Evolutionary conservation across 2,113 vertebrate genomes (phyloP).

Genomic region (Cochlearius cochlearius): DNA sequence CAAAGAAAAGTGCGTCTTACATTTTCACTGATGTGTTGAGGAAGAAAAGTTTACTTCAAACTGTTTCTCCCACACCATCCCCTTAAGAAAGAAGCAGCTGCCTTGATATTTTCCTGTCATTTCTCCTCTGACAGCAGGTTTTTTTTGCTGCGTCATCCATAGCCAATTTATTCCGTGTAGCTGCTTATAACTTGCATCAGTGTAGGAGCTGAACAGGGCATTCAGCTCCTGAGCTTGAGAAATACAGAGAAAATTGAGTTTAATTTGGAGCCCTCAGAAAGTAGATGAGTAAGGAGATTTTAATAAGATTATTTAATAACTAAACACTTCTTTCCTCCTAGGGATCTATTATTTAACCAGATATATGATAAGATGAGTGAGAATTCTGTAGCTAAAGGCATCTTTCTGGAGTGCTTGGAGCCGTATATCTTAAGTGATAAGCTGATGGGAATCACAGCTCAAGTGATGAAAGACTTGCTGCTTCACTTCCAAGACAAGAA

Average conservation of each 20-base stretch:
- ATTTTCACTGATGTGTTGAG: neutral
- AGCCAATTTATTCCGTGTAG: neutral
- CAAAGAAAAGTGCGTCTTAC: neutral
- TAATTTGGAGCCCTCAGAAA: neutral
- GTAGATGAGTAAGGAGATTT: neutral
- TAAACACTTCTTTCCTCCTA: conserved; percentile 36
- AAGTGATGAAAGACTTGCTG: conserved; percentile 93
- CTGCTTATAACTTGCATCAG: neutral
- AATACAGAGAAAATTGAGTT: neutral
- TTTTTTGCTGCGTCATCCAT: neutral
- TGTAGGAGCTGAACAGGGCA: neutral
- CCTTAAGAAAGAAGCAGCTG: neutral
- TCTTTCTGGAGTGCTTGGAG: conserved; percentile 93
- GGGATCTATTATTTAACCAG: conserved; percentile 93
- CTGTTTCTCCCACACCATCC: neutral
- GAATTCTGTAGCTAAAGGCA: conserved; percentile 90
- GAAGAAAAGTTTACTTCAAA: neutral
- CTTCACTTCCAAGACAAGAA: conserved; percentile 92
- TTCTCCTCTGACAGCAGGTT: neutral
- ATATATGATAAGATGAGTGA: conserved; percentile 89
- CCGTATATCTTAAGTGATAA: conserved; percentile 91
- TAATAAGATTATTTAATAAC: neutral
- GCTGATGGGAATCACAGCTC: conserved; percentile 87
- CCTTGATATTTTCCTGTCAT: neutral
- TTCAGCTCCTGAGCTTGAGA: neutral